These are phyloP conservation scores for Morinoia aosen DNA, from an alignment of 2,888 invertebrate genomes.

Conservation along the genomic window DNA sequence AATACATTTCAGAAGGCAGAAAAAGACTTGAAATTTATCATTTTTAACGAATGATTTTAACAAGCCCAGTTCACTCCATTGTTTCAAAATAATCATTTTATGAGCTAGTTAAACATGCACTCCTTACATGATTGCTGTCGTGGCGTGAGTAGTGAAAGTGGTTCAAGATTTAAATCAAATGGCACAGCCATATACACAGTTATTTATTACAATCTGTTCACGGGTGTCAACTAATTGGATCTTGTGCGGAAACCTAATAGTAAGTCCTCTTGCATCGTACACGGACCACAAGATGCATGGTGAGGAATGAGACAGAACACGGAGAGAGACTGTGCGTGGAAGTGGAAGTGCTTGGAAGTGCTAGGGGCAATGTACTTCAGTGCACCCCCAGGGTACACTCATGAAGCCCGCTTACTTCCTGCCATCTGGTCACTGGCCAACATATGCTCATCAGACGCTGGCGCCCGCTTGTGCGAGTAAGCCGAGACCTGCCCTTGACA, in stretches of 20 bases:
- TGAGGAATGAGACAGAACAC: not conserved
- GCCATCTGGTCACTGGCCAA: constrained; percentile 51
- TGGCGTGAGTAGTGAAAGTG: not conserved
- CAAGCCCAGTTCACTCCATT: not conserved
- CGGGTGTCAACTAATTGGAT: not conserved
- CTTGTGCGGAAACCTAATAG: not conserved
- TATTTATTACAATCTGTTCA: not conserved
- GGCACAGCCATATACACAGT: not conserved
- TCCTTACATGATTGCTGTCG: not conserved
- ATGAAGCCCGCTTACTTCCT: constrained; percentile 44
- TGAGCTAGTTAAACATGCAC: not conserved
- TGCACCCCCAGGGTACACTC: constrained; percentile 49
- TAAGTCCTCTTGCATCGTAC: not conserved
- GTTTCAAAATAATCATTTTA: not conserved
- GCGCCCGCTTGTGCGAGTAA: not conserved
- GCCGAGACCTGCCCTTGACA: not conserved
- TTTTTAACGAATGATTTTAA: not conserved
- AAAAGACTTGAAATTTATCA: not conserved
- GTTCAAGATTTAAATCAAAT: not conserved
- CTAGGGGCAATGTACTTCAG: constrained; percentile 48
- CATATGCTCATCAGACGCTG: constrained; percentile 42
- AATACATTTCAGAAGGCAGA: not conserved
- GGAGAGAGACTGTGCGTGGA: constrained; percentile 8
- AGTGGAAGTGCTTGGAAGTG: constrained; percentile 34
- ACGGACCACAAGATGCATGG: not conserved